Evolutionary conservation across 1,140 invertebrate species (phyloP), one percentile per base, ranked within the genome.

Genomic region (Neodiprion virginianus): DNA sequence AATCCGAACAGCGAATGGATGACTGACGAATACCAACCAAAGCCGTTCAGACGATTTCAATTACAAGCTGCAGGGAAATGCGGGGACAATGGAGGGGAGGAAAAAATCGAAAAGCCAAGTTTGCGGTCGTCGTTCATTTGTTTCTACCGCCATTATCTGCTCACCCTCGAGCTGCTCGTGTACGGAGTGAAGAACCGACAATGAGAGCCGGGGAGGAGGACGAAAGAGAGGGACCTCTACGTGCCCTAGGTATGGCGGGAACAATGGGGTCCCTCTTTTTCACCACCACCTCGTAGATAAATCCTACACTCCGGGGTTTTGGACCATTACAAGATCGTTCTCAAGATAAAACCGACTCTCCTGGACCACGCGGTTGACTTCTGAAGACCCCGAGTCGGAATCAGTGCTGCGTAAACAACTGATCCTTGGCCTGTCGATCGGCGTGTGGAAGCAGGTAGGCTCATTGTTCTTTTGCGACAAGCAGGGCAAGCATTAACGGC

Each of bases 291-390:
- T 17, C 53, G 53, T 61, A 61, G 53, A 61, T 61, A 61, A 61
- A 61, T 61, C 53, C 53, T 61, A 61, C 53, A 3, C 28, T 40
- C 28, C 11, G 8, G 53, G 53, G 53, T 61, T 61, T 61, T 61
- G 5, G n/a, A 61, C 53, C 53, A 61, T 61, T 61, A 61, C 53
- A 61, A 61, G 53, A 61, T 61, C 53, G 53, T 61, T 61, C n/a
- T 17, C n/a, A 17, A 61, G 53, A 61, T 61, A 61, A 61, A 61
- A 8, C 5, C 11, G 11, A 61, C 53, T 61, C 53, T 61, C 53
- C n/a, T 61, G 28, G 5, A 40, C 28, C 28, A 61, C 8, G 53
- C 53, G 53, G 53, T 61, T 40, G 53, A 61, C 53, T 61, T 61
- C 28, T 40, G 28, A 40, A 5, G 28, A 40, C 28, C 5, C 28